Evolutionary conservation across 1,140 invertebrate genomes (phyloP), one percentile per base, ranked within the genome.

Genomic region (Anagrus nilaparvatae): DNA sequence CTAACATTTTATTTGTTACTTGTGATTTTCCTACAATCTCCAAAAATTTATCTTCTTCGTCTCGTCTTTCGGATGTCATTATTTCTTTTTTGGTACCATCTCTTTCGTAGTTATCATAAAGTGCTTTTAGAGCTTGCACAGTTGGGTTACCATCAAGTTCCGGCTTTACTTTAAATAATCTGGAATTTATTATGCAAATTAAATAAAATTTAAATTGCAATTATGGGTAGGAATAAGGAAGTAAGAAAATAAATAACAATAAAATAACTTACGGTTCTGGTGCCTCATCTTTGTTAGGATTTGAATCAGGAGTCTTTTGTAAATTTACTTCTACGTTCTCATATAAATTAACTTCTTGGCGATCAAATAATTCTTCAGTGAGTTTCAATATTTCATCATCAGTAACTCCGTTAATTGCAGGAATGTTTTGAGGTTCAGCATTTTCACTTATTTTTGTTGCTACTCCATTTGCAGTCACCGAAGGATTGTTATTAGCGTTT

Each of bases 61-160:
- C 51, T 23, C 56, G 53, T 49, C 74, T 74, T 37, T 68, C 60
- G 0, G 74, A 51, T 0, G 85, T 88, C 10, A 81, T 76, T 43
- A 78, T 70, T 65, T 94, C 87, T 51, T 79, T 80, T 18, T 76
- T 66, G 5, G 71, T 69, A 0, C 77, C 78, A 55, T 86, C 76
- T 33, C 76, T 63, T 53, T 82, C 75, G 50, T 85, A 87, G 54
- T 82, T 83, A 49, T 84, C 76, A 49, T 79, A 78, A 8, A 87
- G 61, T 7, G 72, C 59, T 9, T 73, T 56, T 52, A 84, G 65
- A 53, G 76, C 76, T 53, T 73, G 62, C 14, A 87, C 73, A 0
- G 67, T 64, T 14, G 67, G 56, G 14, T 56, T 34, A 9, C 49
- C 37, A 8, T 60, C 56, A 8, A 35, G 49, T 19, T 51, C 56